Base-by-base conservation (phyloP, 2,797 vertebrate species). In the Eremophila alpestris region DNA sequence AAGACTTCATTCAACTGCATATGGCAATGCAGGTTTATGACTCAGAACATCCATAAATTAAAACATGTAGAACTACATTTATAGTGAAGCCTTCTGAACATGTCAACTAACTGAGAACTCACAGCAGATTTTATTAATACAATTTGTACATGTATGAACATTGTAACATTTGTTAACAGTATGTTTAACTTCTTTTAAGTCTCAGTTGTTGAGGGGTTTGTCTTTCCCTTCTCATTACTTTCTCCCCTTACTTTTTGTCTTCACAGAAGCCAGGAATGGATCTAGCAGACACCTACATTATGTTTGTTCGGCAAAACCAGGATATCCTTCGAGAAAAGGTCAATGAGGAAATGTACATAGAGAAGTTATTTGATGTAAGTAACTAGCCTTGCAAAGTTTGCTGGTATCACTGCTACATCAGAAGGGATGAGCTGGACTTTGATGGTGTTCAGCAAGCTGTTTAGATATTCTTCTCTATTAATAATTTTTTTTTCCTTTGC, bases 361-460 rank as follows among this genome's bases (percentile, higher is more conserved):
- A 99, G 97, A 99, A 98, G 95, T 81, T 99, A 83, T 99, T 99
- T 95, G 98, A 99, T 75, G 99, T 99, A 98, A 99, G 99, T 99
- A 97, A 55, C 68, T 96, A 58, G 38, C 24, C 83, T 93, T 81
- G 32, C 70, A 91, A 89, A 76, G 49, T 63, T 83, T 94, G 36
- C 73, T 90, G 46, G 6, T 77, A 14, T 74, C 54, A 27, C 18
- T 71, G 2, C 16, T 51, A 18, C 13, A 19, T 78, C 41, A 51
- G 68, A 67, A 90, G 51, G 75, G 36, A 60, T 86, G 91, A 94
- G n/a, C 26, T 88, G 24, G 13, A 41, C 87, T 93, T 91, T 64
- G 34, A 71, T 89, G 21, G 16, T 65, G 48, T 68, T 62, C 70
- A 88, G 5, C 24, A 86, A 86, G 45, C 34, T 24, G 1, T 90